Evolutionary conservation across 2,888 invertebrate genomes (phyloP).

Genomic region (Onchidella celtica): DNA sequence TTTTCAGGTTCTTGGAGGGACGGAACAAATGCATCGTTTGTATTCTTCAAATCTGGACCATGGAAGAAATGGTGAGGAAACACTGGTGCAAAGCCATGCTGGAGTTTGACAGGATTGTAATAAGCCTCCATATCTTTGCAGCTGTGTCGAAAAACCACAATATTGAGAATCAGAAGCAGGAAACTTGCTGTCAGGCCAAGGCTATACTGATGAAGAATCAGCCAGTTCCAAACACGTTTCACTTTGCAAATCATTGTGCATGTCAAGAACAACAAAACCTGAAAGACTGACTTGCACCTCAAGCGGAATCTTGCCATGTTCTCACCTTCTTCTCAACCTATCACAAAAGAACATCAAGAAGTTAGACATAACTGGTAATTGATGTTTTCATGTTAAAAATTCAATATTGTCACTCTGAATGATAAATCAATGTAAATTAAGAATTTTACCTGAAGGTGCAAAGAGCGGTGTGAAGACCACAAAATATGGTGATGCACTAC

Average conservation of each 20-base stretch:
- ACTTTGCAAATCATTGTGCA: background rate
- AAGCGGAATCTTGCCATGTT: constrained; percentile 13
- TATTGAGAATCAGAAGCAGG: constrained; percentile 25
- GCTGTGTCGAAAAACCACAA: constrained; percentile 37
- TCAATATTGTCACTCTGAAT: too few species aligned
- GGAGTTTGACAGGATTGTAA: constrained; percentile 40
- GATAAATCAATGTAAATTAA: too few species aligned
- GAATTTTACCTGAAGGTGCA: too few species aligned
- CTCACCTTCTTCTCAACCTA: background rate
- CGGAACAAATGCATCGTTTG: background rate
- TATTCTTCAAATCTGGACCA: constrained; percentile 19
- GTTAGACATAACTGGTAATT: too few species aligned
- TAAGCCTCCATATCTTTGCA: constrained; percentile 35
- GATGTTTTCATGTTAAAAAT: too few species aligned
- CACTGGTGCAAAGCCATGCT: constrained; percentile 51
- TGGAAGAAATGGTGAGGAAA: constrained; percentile 53
- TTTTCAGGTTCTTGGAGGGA: background rate
- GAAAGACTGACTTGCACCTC: background rate
- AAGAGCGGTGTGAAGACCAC: too few species aligned
- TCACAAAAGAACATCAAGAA: too few species aligned
- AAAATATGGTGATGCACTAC: too few species aligned
- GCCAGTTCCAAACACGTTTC: background rate
- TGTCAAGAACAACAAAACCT: background rate
- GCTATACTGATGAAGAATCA: background rate
- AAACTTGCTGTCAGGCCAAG: background rate